Evolutionary conservation across 2,888 invertebrate genomes (phyloP).

Genomic region (Pyrrhia umbra): DNA sequence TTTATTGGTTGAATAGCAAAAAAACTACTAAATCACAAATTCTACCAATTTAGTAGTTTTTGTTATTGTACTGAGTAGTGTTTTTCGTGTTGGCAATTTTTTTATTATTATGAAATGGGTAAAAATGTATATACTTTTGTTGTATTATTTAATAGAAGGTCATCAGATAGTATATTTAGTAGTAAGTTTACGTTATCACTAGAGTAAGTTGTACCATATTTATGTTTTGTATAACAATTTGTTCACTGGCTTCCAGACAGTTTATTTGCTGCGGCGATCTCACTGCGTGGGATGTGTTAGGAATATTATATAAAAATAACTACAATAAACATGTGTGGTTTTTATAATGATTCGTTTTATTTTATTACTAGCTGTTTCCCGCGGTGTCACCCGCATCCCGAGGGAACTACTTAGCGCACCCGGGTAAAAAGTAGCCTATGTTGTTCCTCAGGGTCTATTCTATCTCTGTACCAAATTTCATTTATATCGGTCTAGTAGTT

Average conservation of each 20-base stretch:
- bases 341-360: slow-evolving; percentile 69
- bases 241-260: slow-evolving; percentile 69
- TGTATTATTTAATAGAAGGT: not conserved
- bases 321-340: slow-evolving; percentile 83
- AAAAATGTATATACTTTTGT: not conserved
- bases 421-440: too few species aligned
- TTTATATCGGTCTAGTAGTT: too few species aligned
- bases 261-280: slow-evolving; percentile 75
- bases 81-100: not conserved
- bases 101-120: not conserved
- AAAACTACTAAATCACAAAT: not conserved
- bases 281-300: slow-evolving; percentile 70
- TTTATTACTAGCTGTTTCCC: slow-evolving; percentile 24
- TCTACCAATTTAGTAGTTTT: not conserved
- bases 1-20: not conserved
- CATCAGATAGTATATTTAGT: slow-evolving; percentile 44
- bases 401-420: not conserved
- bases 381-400: not conserved
- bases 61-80: too few species aligned
- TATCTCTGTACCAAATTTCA: too few species aligned
- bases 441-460: too few species aligned
- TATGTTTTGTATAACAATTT: slow-evolving; percentile 52
- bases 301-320: slow-evolving; percentile 70
- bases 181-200: slow-evolving; percentile 54
- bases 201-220: slow-evolving; percentile 53